Percentiles rank a stretch among this genome's conserved stretches.
Conservation (phyloP, 2,797 vertebrate genomes). For the Thunnus albacares region DNA sequence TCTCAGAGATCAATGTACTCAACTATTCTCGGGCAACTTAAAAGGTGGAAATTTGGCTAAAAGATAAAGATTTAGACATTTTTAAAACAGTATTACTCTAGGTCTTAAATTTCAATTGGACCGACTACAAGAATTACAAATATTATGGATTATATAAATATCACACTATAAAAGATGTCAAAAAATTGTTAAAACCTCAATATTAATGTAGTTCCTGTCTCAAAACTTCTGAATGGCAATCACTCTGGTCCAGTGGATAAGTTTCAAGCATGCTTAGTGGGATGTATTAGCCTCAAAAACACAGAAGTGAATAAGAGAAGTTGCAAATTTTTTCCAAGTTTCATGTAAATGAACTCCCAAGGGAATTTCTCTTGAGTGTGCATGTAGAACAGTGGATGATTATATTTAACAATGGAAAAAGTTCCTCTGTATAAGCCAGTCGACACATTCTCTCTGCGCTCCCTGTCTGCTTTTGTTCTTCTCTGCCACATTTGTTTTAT, state of each 20-base stretch:
- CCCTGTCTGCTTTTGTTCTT: conserved; percentile 69
- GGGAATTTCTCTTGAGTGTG: conserved; percentile 70
- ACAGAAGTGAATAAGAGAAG: conserved; percentile 61
- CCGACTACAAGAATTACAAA: background rate
- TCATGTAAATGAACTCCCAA: conserved; percentile 78
- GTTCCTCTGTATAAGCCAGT: conserved; percentile 65
- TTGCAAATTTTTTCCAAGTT: conserved; percentile 81
- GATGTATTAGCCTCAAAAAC: conserved; percentile 64
- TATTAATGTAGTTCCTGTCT: conserved; percentile 9
- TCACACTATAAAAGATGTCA: background rate
- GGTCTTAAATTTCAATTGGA: background rate
- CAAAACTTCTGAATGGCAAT: conserved; percentile 58
- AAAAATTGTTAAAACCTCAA: conserved; percentile 6
- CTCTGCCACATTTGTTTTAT: conserved; percentile 73
- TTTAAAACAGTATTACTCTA: background rate
- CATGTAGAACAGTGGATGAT: conserved; percentile 80
- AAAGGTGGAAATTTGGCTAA: background rate
- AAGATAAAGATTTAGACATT: background rate
- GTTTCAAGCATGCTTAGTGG: conserved; percentile 46
- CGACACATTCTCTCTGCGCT: conserved; percentile 54
- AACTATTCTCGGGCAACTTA: background rate
- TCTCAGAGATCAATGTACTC: conserved; percentile 13
- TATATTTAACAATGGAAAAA: conserved; percentile 86
- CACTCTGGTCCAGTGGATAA: conserved; percentile 51
- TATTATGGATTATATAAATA: background rate